Percentiles rank a stretch among this genome's conserved stretches.
Conservation (phyloP, 2,113 vertebrate species). For the Ceuthmochares aereus region DNA sequence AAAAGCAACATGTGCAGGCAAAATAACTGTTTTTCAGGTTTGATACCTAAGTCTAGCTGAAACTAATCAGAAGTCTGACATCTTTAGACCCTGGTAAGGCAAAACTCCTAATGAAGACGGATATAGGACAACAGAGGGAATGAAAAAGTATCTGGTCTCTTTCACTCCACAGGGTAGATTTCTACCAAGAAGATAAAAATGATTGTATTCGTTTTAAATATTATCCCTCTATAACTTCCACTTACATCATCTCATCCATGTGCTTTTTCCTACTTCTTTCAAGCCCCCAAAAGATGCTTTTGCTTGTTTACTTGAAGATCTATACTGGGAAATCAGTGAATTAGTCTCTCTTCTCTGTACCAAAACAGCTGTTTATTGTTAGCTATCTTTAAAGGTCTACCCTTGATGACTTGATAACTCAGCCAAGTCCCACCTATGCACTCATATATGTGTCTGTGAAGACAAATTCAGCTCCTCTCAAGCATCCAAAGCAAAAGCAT, state of each 20-base stretch:
- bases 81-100: not conserved
- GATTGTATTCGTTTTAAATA: not conserved
- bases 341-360: not conserved
- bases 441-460: not conserved
- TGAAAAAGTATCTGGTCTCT: constrained; percentile 1
- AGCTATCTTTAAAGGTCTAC: not conserved
- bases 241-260: not conserved
- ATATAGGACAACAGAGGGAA: not conserved
- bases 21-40: constrained; percentile 21
- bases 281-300: not conserved
- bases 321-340: not conserved
- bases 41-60: constrained; percentile 15
- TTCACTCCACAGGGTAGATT: not conserved
- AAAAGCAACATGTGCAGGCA: constrained; percentile 24
- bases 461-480: not conserved
- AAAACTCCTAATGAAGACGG: not conserved
- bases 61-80: constrained; percentile 37
- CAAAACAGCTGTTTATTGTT: not conserved
- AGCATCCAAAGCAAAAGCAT: not conserved
- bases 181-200: not conserved
- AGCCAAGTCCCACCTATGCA: not conserved
- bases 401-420: not conserved
- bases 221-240: not conserved
- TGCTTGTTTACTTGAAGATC: not conserved
- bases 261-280: not conserved